Percentiles rank a stretch among this genome's conserved stretches.
These are phyloP conservation scores for Homalodisca vitripennis DNA, from an alignment of 1,140 invertebrate species.

Conservation along the genomic window DNA sequence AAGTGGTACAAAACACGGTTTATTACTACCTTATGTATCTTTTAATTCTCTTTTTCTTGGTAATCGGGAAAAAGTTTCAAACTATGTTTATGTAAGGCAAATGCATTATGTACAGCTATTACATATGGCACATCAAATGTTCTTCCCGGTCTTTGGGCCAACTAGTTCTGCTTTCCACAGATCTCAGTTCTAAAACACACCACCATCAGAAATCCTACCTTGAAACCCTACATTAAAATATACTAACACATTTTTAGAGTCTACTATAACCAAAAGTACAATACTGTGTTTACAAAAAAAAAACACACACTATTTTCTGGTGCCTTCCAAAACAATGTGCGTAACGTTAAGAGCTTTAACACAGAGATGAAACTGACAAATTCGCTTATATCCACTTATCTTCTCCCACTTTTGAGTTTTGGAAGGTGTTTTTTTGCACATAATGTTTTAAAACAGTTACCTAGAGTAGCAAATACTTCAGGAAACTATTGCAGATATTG, in stretches of 20 bases:
- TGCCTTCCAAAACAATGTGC: conserved; percentile 44
- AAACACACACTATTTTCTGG: conserved; percentile 45
- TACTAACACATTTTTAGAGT: conserved; percentile 38
- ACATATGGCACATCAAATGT: conserved; percentile 37
- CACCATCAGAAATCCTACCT: no score
- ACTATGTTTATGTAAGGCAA: conserved; percentile 44
- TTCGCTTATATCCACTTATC: conserved; percentile 8
- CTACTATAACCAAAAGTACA: conserved; percentile 37
- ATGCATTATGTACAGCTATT: conserved; percentile 49
- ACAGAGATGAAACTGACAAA: conserved; percentile 45
- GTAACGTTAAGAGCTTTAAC: conserved; percentile 48
- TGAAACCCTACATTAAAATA: conserved; percentile 35
- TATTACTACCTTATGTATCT: no score
- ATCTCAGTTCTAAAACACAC: conserved; percentile 43
- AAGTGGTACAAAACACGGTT: no score
- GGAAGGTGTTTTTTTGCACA: conserved; percentile 30
- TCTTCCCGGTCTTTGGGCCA: conserved; percentile 38
- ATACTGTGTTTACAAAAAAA: conserved; percentile 49
- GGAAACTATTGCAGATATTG: no score
- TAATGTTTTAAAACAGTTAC: conserved; percentile 36
- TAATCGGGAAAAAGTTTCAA: conserved; percentile 37
- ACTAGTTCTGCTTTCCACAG: conserved; percentile 32
- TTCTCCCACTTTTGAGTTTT: not conserved
- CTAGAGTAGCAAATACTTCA: no score
- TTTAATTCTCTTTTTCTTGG: not conserved